These are phyloP conservation scores for Polietes domitor DNA, from an alignment of 2,888 invertebrate species.

Conservation along the genomic window DNA sequence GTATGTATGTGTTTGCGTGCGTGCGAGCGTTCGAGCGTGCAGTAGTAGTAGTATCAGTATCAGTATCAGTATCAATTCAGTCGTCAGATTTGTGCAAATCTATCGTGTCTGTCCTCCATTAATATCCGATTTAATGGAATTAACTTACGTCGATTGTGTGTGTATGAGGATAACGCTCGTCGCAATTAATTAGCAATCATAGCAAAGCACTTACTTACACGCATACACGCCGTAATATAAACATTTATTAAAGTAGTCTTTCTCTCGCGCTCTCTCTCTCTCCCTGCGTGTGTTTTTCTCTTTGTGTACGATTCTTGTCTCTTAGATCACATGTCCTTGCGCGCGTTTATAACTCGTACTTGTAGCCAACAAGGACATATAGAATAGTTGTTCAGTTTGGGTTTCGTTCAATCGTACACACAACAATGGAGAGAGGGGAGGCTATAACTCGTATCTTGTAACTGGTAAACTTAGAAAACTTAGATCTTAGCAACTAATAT, in stretches of 20 bases:
- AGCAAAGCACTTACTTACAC: neutral
- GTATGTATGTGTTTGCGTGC: neutral
- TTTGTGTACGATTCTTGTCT: conserved; percentile 2
- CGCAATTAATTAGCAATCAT: neutral
- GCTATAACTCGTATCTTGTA: neutral
- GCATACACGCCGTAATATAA: neutral
- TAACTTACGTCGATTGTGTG: conserved; percentile 41
- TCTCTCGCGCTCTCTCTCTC: conserved; percentile 16
- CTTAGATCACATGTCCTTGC: conserved; percentile 3
- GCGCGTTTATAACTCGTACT: neutral
- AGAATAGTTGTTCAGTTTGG: neutral
- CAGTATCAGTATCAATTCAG: neutral
- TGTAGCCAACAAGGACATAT: conserved; percentile 3
- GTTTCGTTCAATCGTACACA: conserved; percentile 6
- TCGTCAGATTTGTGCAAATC: conserved; percentile 3
- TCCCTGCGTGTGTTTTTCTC: conserved; percentile 1
- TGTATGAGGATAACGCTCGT: neutral
- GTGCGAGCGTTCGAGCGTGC: neutral
- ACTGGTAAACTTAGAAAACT: neutral
- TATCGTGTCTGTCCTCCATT: neutral
- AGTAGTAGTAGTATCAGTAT: no score
- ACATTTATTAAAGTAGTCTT: neutral
- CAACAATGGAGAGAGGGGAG: neutral
- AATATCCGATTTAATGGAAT: neutral
- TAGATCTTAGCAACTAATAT: conserved; percentile 6